Evolutionary conservation across 2,797 vertebrate genomes (phyloP), one percentile per base, ranked within the genome.

Genomic region (Sibirionetta formosa): DNA sequence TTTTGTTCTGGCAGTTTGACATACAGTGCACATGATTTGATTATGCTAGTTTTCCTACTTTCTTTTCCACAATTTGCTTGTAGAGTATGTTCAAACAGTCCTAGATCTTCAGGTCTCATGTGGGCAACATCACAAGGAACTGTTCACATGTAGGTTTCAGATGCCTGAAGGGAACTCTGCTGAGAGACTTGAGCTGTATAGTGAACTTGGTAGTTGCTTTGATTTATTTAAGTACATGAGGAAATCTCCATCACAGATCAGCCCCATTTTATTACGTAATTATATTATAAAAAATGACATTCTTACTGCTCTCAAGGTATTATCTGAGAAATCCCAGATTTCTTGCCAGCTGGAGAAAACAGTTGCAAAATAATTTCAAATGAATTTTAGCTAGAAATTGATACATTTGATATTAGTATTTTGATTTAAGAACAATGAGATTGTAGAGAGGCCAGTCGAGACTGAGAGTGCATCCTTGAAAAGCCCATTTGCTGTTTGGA

Each of bases 331-430:
- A 81, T 73, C 27, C 31, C 46, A 64, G 63, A 68, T 83, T 75
- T 69, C 82, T 57, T 96, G 51, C 60, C 79, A 79, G 81, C 44
- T 83, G 73, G 33, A 91, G 61, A 83, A 88, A 88, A 64, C 6
- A 88, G 40, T 82, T 23, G 36, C 40, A 88, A 91, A 84, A 69
- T 86, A 75, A 88, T 89, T 95, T 93, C 84, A 50, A 12, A 86
- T 51, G n/a, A 48, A 89, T 65, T 97, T 92, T 79, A 86, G 42
- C 63, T 88, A 85, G 63, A 95, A 96, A 91, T 46, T 64, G 54
- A 93, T 29, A 84, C 10, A 80, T 76, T 80, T 88, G 60, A 66
- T 83, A 63, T 18, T 11, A 19, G 14, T 82, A 31, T 65, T 77
- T 75, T 72, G n/a, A 27, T 79, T 96, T 72, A 73, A 94, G 82